These are phyloP conservation scores for Stomatorhinus walkeri DNA, from an alignment of 2,797 vertebrate species.

Conservation along the genomic window DNA sequence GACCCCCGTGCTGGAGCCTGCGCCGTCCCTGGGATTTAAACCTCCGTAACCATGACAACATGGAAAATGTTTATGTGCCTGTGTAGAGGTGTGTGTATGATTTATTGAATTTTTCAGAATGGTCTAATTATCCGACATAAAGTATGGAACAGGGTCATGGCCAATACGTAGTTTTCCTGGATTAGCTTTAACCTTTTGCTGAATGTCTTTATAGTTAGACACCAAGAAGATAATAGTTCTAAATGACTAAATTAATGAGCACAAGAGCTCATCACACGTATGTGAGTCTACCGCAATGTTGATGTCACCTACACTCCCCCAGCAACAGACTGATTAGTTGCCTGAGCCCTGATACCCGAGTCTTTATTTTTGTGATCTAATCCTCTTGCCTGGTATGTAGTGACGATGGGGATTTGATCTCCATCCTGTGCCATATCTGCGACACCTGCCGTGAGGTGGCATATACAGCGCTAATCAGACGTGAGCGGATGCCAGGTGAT, in stretches of 20 bases:
- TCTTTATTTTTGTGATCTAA: not conserved
- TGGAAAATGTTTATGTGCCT: slow-evolving; percentile 14
- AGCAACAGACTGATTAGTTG: not conserved
- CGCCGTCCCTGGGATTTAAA: not conserved
- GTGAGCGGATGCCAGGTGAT: not conserved
- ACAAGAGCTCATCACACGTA: not conserved
- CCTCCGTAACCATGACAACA: not conserved
- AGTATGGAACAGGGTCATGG: not conserved
- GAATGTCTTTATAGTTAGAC: not conserved
- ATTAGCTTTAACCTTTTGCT: not conserved
- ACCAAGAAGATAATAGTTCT: not conserved
- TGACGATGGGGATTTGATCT: not conserved
- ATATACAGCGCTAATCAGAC: not conserved
- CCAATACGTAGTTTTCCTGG: not conserved
- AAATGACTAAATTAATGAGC: not conserved
- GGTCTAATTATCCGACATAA: not conserved
- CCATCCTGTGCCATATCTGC: not conserved
- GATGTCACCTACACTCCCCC: not conserved
- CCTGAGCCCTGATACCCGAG: not conserved
- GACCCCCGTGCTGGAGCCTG: not conserved
- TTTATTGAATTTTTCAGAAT: not conserved
- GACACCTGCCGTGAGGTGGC: not conserved
- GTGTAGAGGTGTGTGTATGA: not conserved
- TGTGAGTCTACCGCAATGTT: not conserved
- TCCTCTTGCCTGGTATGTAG: not conserved